Evolutionary conservation across 2,888 invertebrate species (phyloP).

Genomic region (Tridacna crocea): DNA sequence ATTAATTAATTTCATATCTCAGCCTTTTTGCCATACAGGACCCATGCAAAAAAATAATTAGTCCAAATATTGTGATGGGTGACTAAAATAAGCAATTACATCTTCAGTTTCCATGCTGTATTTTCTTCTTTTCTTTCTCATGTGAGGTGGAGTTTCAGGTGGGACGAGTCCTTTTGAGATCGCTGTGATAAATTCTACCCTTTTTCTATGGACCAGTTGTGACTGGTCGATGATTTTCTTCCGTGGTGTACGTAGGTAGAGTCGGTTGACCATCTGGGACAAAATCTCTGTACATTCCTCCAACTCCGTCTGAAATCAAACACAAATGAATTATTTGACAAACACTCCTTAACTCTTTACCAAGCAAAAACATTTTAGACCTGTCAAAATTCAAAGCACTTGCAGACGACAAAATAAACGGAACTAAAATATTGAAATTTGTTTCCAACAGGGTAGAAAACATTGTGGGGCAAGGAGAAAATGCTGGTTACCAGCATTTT

Average conservation of each 20-base stretch:
- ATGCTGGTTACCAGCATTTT: too few relatives aligned
- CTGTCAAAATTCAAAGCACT: too few relatives aligned
- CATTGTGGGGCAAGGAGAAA: too few relatives aligned
- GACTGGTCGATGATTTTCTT: constrained; percentile 88
- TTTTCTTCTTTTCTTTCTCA: constrained; percentile 84
- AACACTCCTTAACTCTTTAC: too few relatives aligned
- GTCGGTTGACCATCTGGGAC: constrained; percentile 88
- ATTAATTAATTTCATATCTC: too few relatives aligned
- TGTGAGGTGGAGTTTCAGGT: constrained; percentile 87
- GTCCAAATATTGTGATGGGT: not conserved
- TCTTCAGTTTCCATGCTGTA: constrained; percentile 82
- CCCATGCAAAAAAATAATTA: too few relatives aligned
- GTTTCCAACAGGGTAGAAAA: too few relatives aligned
- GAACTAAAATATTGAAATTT: too few relatives aligned
- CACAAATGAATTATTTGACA: not conserved
- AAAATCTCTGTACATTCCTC: constrained; percentile 88
- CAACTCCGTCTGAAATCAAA: constrained; percentile 86
- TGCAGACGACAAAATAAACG: too few relatives aligned
- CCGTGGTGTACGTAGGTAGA: constrained; percentile 87
- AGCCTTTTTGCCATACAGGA: too few relatives aligned
- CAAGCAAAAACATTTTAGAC: too few relatives aligned
- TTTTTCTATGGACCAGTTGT: constrained; percentile 87
- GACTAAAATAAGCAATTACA: constrained; percentile 65
- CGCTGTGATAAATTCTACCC: constrained; percentile 88
- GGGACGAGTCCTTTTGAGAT: constrained; percentile 86